phyloP scores from a whole-genome alignment of 2,888 invertebrate genomes.

The Drosophila austrosaltans region DNA sequence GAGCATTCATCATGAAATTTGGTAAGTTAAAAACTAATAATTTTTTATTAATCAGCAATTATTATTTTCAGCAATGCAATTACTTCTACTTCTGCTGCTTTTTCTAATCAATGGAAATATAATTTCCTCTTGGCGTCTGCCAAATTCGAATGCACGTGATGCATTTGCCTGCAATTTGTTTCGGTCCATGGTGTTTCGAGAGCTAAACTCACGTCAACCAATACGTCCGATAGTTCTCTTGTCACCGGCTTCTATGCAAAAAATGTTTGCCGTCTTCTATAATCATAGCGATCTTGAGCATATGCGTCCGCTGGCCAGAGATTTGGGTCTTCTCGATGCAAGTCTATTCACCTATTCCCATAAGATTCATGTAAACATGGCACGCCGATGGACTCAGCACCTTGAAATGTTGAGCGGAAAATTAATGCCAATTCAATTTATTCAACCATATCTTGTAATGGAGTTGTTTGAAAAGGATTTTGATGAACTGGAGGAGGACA shows the following conservation, averaged over 20 bases:
- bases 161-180: conserved; percentile 10
- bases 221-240: neutral
- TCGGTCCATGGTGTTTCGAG: neutral
- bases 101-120: neutral
- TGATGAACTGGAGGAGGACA: conserved; percentile 10
- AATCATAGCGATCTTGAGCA: conserved; percentile 14
- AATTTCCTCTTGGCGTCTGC: neutral
- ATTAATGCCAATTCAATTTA: neutral
- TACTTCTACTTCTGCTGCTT: neutral
- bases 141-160: conserved; percentile 13
- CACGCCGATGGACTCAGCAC: neutral
- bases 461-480: conserved; percentile 26
- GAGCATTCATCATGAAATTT: neutral
- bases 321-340: conserved; percentile 13
- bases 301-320: conserved; percentile 9
- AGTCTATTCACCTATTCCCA: neutral
- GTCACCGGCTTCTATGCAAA: conserved; percentile 30
- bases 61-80: neutral
- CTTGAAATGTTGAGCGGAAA: neutral
- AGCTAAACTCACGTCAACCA: neutral
- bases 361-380: neutral
- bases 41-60: neutral
- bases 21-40: neutral
- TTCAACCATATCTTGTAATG: neutral
- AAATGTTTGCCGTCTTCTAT: conserved; percentile 24